Base-by-base conservation (phyloP, 1,140 invertebrate species). In the Diorhabda elongata region DNA sequence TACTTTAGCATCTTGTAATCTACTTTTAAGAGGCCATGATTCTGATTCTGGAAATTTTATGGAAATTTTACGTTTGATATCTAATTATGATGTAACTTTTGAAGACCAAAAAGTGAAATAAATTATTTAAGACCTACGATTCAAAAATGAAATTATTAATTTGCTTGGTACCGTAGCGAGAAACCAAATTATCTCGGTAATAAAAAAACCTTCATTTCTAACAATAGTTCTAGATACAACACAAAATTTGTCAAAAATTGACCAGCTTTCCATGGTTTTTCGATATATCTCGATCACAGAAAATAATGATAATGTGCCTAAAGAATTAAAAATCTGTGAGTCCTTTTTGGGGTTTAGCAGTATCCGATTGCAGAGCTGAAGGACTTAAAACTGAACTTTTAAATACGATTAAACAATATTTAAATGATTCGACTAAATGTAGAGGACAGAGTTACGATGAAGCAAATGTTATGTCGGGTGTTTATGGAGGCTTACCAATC, bases 311-410 rank as follows among this genome's bases (percentile, higher is more conserved):
- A 26, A 26, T 26, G 26, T 26, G 26, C 26, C 26, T 26, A 26
- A 26, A 26, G 26, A 26, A 26, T 26, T 26, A 26, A 26, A 26
- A 72, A 72, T 74, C 67, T 66, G 60, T 47, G 69, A 73, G 44
- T 71, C 66, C 52, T 73, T 73, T 68, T 64, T 74, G 65, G 67
- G 64, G 42, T 74, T 74, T 69, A 73, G n/a, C 68, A 66, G 69
- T 71, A 70, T 45, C 66, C 60, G 67, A 74, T 72, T 66, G 65
- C 26, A 69, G 57, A 44, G 70, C 71, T 44, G 58, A 67, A 69
- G 68, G 70, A n/a, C 67, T 74, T 64, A 44, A 70, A 64, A 64
- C 47, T 66, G 59, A 73, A 60, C 73, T 72, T 70, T 66, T 71
- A 59, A 67, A 68, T 67, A 59, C 3, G 9, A 70, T 69, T 47